Evolutionary conservation across 2,888 invertebrate species (phyloP).

Genomic region (Troilus luridus): DNA sequence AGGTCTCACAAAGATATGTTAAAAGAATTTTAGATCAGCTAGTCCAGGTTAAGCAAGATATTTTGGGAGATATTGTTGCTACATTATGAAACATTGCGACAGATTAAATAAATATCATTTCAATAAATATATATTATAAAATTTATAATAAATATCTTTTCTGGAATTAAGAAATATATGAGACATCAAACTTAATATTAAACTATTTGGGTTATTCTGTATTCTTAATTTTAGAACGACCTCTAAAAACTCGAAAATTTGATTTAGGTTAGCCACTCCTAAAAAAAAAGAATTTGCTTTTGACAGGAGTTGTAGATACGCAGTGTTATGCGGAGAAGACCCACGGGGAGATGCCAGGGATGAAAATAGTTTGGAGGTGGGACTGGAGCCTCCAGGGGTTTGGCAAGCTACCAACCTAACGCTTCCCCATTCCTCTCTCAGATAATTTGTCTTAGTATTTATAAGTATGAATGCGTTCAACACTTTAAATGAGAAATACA

Average conservation of each 20-base stretch:
- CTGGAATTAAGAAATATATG: too few relatives aligned
- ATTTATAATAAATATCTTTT: too few relatives aligned
- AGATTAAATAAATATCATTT: too few relatives aligned
- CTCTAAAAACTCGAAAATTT: constrained; percentile 18
- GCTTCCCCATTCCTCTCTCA: constrained; percentile 32
- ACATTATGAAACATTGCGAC: too few relatives aligned
- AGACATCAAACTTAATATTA: too few relatives aligned
- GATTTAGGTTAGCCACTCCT: constrained; percentile 11
- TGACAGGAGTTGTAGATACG: background rate
- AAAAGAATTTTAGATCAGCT: too few relatives aligned
- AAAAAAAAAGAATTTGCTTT: constrained; percentile 38
- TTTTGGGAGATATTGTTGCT: too few relatives aligned
- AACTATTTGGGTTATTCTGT: background rate
- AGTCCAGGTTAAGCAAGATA: too few relatives aligned
- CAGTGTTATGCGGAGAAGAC: constrained; percentile 7
- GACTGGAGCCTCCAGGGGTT: constrained; percentile 40
- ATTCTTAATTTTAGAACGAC: constrained; percentile 14
- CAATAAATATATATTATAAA: too few relatives aligned
- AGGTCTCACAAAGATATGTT: too few relatives aligned
- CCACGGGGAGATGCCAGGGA: constrained; percentile 33
- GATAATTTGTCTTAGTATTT: background rate
- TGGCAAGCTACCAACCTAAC: constrained; percentile 30
- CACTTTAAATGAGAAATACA: background rate
- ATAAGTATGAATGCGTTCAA: background rate
- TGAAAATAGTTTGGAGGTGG: background rate